Base-by-base conservation (phyloP, 2,797 vertebrate species). In the Lates japonicus region DNA sequence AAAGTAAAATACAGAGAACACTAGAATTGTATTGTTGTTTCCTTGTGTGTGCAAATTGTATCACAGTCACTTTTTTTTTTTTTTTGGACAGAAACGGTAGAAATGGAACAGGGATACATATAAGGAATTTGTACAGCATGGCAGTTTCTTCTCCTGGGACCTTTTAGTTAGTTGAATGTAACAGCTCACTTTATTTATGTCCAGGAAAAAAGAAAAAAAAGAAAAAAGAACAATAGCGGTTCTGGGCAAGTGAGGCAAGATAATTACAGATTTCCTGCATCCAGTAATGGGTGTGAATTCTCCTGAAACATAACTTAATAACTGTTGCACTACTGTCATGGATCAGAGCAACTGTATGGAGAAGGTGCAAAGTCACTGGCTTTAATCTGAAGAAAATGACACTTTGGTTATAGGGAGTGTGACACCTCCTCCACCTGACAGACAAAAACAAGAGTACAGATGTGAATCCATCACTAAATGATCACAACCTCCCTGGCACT, bases 301-400 rank as follows among this genome's bases (percentile, higher is more conserved):
- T 57, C 57, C 41, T 35, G 71, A 57, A 39, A 57, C 16, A 9
- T 5, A 33, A 49, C 44, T 63, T 51, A 37, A 76, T 74, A 62
- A 68, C n/a, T n/a, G n/a, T n/a, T 58, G 25, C n/a, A 29, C 25
- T 29, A 2, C 49, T 12, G 7, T 25, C 48, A 39, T 54, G 48
- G 48, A 67, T 74, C 42, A 19, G 29, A 44, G 55, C 37, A 41
- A 20, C 25, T 29, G 25, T 29, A 14, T 0, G 6, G 46, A 69
- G 62, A 46, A 77, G 80, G 65, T 31, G 57, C 55, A 16, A 42
- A 76, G 55, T 61, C 72, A 62, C 37, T 6, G 7, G 59, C 57
- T 83, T 74, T 31, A 46, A 83, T 82, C 76, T 42, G 52, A 66
- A 66, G 65, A 72, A 67, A 63, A 54, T 13, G 20, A 65, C 76